These are phyloP conservation scores for Byasa hedistus DNA, from an alignment of 2,888 invertebrate species.

Conservation along the genomic window DNA sequence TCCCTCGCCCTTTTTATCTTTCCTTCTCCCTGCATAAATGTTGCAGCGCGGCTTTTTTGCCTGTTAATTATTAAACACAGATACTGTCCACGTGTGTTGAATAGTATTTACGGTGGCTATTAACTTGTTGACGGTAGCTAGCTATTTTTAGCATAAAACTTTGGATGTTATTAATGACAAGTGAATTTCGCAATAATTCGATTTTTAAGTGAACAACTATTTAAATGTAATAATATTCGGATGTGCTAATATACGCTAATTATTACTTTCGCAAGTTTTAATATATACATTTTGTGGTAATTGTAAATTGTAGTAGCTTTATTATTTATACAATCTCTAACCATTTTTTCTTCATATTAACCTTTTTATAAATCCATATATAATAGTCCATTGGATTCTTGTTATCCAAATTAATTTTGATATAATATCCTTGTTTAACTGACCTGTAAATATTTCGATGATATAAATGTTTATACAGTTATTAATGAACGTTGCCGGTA, in stretches of 20 bases:
- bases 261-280: not conserved
- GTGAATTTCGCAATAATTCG: not conserved
- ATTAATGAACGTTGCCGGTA: not conserved
- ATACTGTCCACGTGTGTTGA: not conserved
- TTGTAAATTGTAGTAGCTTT: not conserved
- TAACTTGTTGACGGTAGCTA: not conserved
- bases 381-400: too few species aligned
- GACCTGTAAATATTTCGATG: too few species aligned
- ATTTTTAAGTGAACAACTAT: not conserved
- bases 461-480: not conserved
- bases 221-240: not conserved
- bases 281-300: not conserved
- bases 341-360: too few species aligned
- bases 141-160: not conserved
- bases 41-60: not conserved
- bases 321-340: not conserved
- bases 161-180: not conserved
- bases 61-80: not conserved
- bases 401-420: too few species aligned
- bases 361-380: too few species aligned
- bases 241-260: not conserved
- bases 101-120: not conserved
- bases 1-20: too few species aligned
- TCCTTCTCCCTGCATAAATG: not conserved
- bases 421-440: too few species aligned